Evolutionary conservation across 2,888 invertebrate species (phyloP).

Genomic region (Spisula solida): DNA sequence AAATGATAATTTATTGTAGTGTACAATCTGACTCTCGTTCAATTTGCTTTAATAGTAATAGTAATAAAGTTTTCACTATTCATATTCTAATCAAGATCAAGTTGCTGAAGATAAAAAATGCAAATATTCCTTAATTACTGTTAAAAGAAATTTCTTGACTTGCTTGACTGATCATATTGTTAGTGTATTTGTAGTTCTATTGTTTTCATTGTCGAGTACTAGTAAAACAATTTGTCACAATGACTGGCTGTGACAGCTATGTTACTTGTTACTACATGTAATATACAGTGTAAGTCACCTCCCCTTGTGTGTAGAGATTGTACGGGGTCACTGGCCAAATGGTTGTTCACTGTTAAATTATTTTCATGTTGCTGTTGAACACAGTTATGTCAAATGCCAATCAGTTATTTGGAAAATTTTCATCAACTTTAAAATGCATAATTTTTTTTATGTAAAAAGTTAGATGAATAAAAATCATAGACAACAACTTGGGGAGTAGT

Average conservation of each 20-base stretch:
- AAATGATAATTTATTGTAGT: no score
- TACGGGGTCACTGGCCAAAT: constrained; percentile 6
- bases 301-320: not conserved
- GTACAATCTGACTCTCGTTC: no score
- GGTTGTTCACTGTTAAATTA: not conserved
- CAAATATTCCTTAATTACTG: not conserved
- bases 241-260: constrained; percentile 12
- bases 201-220: not conserved
- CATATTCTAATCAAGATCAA: not conserved
- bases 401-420: no score
- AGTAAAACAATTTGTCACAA: not conserved
- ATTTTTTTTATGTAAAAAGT: no score
- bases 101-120: not conserved
- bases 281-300: not conserved
- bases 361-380: not conserved
- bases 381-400: no score
- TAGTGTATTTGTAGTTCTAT: not conserved
- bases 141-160: not conserved
- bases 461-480: no score
- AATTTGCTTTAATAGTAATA: no score
- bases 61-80: no score
- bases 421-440: no score
- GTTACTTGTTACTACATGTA: not conserved
- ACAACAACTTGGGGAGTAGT: no score
- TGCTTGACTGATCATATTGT: not conserved